phyloP scores from a whole-genome alignment of 1,140 invertebrate genomes.

The Drosophila prosaltans region DNA sequence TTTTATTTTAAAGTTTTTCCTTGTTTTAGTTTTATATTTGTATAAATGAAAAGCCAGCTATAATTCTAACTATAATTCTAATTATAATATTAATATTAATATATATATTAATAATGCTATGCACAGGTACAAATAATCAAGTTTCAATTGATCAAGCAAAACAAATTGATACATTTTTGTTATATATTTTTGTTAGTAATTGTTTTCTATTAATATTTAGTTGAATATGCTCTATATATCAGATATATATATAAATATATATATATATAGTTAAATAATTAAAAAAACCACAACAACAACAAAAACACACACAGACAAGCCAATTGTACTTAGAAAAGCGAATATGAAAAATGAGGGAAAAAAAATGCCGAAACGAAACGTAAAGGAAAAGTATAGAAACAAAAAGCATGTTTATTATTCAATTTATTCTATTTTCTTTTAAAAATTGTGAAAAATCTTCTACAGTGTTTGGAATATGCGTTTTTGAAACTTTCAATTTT shows the following conservation, averaged over 20 bases:
- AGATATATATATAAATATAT: slow-evolving; percentile 1
- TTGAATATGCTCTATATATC: slow-evolving; percentile 47
- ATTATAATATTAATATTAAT: slow-evolving; percentile 50
- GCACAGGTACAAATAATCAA: slow-evolving; percentile 74
- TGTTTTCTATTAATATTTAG: slow-evolving; percentile 80
- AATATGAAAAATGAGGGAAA: slow-evolving; percentile 1
- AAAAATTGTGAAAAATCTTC: no score
- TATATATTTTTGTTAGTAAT: slow-evolving; percentile 81
- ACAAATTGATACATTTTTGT: slow-evolving; percentile 64
- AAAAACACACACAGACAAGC: slow-evolving; percentile 46
- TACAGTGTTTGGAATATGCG: no score
- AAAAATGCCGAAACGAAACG: background rate
- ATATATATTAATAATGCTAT: slow-evolving; percentile 43
- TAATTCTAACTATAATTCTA: slow-evolving; percentile 51
- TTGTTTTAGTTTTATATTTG: slow-evolving; percentile 51
- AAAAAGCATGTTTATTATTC: background rate
- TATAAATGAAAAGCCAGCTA: slow-evolving; percentile 60
- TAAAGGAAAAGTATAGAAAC: background rate
- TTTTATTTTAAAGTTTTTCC: no score
- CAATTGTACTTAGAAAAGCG: slow-evolving; percentile 68
- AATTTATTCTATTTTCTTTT: background rate
- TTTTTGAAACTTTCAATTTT: no score
- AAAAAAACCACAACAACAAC: slow-evolving; percentile 29
- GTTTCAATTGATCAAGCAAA: slow-evolving; percentile 47
- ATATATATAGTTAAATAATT: slow-evolving; percentile 30